Evolutionary conservation across 1,140 invertebrate genomes (phyloP).

Genomic region (Cylas formicarius): DNA sequence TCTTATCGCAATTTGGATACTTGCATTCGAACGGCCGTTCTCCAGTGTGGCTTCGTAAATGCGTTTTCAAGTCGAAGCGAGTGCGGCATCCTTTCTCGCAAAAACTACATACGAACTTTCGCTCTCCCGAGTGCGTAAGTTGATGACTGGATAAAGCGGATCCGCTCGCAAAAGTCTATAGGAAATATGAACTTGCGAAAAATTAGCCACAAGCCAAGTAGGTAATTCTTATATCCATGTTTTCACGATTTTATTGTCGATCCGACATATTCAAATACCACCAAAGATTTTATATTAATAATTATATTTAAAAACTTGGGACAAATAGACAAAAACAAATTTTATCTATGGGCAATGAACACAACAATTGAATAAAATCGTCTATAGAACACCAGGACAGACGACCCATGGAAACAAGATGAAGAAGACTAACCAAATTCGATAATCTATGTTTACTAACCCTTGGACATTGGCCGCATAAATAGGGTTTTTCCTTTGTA

Average conservation of each 20-base stretch:
- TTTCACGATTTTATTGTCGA: too few species aligned
- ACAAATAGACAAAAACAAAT: too few species aligned
- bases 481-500: constrained; percentile 66
- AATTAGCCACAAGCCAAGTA: too few species aligned
- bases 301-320: too few species aligned
- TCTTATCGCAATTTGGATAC: constrained; percentile 30
- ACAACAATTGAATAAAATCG: too few species aligned
- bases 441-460: constrained; percentile 15
- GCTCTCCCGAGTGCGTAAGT: constrained; percentile 59
- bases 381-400: too few species aligned
- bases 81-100: constrained; percentile 55
- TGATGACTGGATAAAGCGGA: constrained; percentile 39
- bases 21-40: constrained; percentile 52
- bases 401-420: too few species aligned
- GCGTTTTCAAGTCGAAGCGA: constrained; percentile 29
- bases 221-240: too few species aligned
- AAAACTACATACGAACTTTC: constrained; percentile 62
- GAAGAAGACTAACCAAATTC: constrained; percentile 2
- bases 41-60: constrained; percentile 50
- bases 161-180: constrained; percentile 16
- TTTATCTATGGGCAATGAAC: too few species aligned
- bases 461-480: constrained; percentile 59
- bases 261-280: too few species aligned
- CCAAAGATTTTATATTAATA: too few species aligned
- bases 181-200: constrained; percentile 4